Base-by-base conservation (phyloP, 2,113 vertebrate species). In the Ondatra zibethicus region DNA sequence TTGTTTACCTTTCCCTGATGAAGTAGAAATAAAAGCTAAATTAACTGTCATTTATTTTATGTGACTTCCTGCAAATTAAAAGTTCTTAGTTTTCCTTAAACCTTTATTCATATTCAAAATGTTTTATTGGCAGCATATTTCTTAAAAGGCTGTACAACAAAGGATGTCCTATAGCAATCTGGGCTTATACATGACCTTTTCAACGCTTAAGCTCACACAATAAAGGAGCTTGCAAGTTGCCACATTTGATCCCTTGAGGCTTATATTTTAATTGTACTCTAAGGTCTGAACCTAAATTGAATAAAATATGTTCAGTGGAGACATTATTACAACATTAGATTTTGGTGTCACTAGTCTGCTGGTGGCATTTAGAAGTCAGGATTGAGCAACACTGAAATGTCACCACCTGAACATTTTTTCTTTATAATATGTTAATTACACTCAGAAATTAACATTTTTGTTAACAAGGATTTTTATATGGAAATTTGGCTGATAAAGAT, bases 191-290 rank as follows among this genome's bases (percentile, higher is more conserved):
- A 23, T 4, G 4, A 75, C 33, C 7, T 81, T 27, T 52, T 6
- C n/a, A 70, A n/a, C 10, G 6, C 36, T 52, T 68, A 80, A 68
- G 47, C 2, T 47, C 3, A n/a, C 33, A 31, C 52, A 21, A 93
- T 80, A 81, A 68, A 84, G 8, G 0, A 65, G 58, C 10, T 92
- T 58, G 0, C 36, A 42, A 81, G 36, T 95, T 85, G 84, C 5
- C 9, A 58, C n/a, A 4, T 65, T 76, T 42, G 4, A 55, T 93
- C 92, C 85, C 81, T 65, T 84, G 89, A 76, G 91, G 21, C 42
- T 63, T 92, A 3, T 21, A 63, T 50, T 94, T 92, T 93, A 96
- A 94, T 96, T 93, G 23, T 42, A 17, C 65, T 55, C 81, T 23
- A 95, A 94, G 42, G 92, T 80, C 9, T 84, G 39, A 50, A 88